Base-by-base conservation (phyloP, 2,888 invertebrate species). In the Microctonus brassicae region DNA sequence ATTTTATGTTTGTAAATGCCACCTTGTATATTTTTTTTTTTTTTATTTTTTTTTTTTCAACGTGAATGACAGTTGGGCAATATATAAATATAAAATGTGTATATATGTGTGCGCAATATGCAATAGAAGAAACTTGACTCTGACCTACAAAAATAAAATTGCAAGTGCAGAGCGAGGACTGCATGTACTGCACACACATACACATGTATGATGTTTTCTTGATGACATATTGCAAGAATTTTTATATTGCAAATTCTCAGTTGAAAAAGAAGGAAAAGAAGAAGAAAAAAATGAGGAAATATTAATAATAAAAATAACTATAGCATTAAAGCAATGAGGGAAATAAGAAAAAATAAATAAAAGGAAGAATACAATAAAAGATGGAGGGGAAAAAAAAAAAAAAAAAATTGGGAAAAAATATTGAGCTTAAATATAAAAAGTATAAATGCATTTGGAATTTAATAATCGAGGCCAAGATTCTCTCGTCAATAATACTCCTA, bases 71-170 rank as follows among this genome's bases (percentile, higher is more conserved):
- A 24, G n/a, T 57, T 57, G 57, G 24, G 26, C 13, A 57, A 57
- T 57, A 57, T 57, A 57, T n/a, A 29, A n/a, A 52, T 52, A 22
- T 6, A 22, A 17, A 10, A 57, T 22, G 26, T 52, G 20, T 17
- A 64, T 17, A 64, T 17, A 53, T 64, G 17, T 64, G 11, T 42
- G 64, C 29, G 33, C 33, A 22, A 60, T 58, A 52, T 65, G 65
- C 66, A 75, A 77, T 77, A 74, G 77, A 82, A 78, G 77, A 78
- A 78, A 77, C 80, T 80, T 81, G 82, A 81, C 81, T 81, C 77
- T 82, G 80, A 81, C 79, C 82, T 79, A 80, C 78, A 79, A 76
- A 47, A 73, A 77, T 77, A 77, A 77, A 77, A 77, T 72, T 76
- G 76, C 76, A 77, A 77, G 77, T 76, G 77, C 77, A 77, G 72